A percentile compares a stretch with the other conserved stretches of the same genome.
phyloP scores from a whole-genome alignment of 1,140 invertebrate species.

The Prorops nasuta region DNA sequence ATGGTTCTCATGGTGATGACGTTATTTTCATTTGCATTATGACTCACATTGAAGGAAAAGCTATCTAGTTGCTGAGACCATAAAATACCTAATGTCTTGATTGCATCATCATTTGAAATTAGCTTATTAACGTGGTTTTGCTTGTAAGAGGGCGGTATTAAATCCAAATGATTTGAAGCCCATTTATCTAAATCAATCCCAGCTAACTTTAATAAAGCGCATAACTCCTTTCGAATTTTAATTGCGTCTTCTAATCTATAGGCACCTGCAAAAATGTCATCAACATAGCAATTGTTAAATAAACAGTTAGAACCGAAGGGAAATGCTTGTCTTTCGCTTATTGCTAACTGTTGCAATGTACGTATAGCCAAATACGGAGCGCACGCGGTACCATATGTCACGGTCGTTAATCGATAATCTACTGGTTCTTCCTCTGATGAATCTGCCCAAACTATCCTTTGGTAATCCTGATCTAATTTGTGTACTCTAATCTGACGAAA shows the following conservation, averaged over 20 bases:
- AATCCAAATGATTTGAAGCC: neutral
- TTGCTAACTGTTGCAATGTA: neutral
- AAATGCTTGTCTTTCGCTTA: neutral
- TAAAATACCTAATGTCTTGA: neutral
- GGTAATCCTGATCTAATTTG: neutral
- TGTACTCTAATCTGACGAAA: neutral
- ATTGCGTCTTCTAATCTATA: neutral
- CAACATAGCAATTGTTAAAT: neutral
- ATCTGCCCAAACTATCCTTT: neutral
- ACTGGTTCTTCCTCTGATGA: neutral
- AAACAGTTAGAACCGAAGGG: neutral
- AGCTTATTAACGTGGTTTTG: neutral
- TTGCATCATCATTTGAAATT: neutral
- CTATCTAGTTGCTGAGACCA: neutral
- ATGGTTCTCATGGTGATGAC: neutral
- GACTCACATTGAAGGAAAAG: neutral
- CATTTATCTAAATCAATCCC: neutral
- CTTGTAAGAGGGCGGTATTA: neutral
- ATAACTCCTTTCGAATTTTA: neutral
- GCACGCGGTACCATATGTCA: slow-evolving; percentile 3
- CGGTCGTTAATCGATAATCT: neutral
- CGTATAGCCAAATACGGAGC: slow-evolving; percentile 3
- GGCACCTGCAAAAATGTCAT: neutral
- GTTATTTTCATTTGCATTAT: neutral
- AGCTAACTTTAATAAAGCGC: neutral